These are phyloP conservation scores for Antedon bifida DNA, from an alignment of 35 echinoderm and acorn worm species.

Conservation along the genomic window DNA sequence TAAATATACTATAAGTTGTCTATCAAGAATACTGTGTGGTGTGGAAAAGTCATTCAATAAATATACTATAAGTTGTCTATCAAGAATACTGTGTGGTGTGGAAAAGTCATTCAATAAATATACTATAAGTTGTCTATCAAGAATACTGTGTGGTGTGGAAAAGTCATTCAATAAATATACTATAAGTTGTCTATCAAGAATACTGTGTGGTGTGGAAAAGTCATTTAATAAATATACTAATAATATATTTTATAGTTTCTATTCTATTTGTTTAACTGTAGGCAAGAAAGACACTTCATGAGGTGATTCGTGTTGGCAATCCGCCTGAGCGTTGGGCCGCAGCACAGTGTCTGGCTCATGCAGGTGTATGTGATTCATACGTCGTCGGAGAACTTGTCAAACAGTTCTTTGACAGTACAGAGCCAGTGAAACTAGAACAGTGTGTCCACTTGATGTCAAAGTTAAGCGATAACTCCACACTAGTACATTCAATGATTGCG, in stretches of 20 bases:
- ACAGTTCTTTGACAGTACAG: conserved; percentile 65
- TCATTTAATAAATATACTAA: no score
- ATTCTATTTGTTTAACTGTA: background rate
- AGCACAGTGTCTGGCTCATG: conserved; percentile 86
- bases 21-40: no score
- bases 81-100: no score
- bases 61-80: background rate
- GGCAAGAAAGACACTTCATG: conserved; percentile 62
- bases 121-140: no score
- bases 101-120: no score
- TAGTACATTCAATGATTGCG: conserved; percentile 93
- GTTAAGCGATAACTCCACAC: conserved; percentile 54
- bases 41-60: no score
- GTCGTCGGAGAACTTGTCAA: conserved; percentile 79
- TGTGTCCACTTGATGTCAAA: conserved; percentile 58
- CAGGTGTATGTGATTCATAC: conserved; percentile 92
- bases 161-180: no score
- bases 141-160: no score
- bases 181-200: no score
- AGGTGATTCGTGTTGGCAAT: conserved; percentile 36
- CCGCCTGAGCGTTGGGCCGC: conserved; percentile 82
- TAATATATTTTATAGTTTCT: background rate
- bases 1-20: background rate
- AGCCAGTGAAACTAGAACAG: conserved; percentile 71
- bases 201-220: no score